Evolutionary conservation across 2,888 invertebrate species (phyloP), one percentile per base, ranked within the genome.

Genomic region (Meteorus cinctellus): DNA sequence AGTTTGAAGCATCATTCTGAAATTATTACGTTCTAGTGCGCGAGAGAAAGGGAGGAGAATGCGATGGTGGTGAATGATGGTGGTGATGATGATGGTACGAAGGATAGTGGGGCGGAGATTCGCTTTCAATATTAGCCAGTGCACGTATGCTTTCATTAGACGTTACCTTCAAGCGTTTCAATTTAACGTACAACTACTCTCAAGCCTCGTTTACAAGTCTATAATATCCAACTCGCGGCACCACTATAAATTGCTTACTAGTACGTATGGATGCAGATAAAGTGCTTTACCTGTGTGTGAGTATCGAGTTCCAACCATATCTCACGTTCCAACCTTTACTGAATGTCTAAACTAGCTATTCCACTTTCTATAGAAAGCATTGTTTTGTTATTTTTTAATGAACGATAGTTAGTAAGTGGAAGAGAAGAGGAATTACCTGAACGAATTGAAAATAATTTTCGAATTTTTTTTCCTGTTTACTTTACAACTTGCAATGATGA

Each of bases 101-200:
- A 76, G 76, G 76, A 55, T 60, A 72, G 74, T 12, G 65, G 48
- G 69, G 48, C 19, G 24, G 60, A 65, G 45, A 45, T 45, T 48
- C 27, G 70, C 29, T 72, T 74, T 83, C 81, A 83, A 85, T 86
- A 87, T 87, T 86, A 86, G 86, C 84, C 82, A 66, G 79, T 80
- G 83, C 84, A 84, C 86, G 84, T 87, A 85, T 86, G 87, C 88
- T 88, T 88, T 88, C 88, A 88, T 88, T 88, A 88, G 88, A 87
- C 86, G 86, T 86, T 88, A 87, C 87, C 88, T 86, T 87, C 86
- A 87, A 87, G 86, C 87, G 85, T 87, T 87, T 88, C 87, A 87
- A 88, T 88, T 88, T 87, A 87, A 85, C 87, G 84, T 83, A 81
- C 85, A 87, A 86, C 86, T 85, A 84, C 84, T 85, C 86, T 85